Conservation (phyloP, 2,113 vertebrate species). For the Antechinus stuartii region DNA sequence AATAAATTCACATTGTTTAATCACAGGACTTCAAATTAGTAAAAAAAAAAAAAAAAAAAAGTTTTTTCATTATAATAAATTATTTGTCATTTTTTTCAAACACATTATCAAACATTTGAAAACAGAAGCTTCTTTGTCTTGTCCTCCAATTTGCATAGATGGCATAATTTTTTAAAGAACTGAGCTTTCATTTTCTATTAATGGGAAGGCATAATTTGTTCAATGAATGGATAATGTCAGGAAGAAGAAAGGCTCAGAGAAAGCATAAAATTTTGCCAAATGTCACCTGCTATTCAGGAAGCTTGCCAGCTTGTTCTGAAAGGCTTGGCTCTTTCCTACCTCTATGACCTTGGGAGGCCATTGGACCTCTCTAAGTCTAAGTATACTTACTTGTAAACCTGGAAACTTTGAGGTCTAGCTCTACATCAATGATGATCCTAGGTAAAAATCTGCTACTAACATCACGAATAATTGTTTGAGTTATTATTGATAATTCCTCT, state of each 20-base stretch:
- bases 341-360: background rate
- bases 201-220: background rate
- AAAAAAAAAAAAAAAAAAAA: slow-evolving; percentile 20
- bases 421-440: background rate
- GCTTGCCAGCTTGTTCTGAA: background rate
- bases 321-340: background rate
- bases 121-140: background rate
- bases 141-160: background rate
- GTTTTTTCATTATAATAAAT: background rate
- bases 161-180: background rate
- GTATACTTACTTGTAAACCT: background rate
- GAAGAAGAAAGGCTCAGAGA: slow-evolving; percentile 7
- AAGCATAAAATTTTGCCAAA: slow-evolving; percentile 8
- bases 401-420: background rate
- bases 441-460: background rate
- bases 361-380: background rate
- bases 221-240: background rate
- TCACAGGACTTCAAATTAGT: slow-evolving; percentile 10
- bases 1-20: background rate
- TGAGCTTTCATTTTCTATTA: background rate
- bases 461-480: background rate
- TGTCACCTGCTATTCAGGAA: slow-evolving; percentile 14
- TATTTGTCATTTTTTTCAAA: background rate
- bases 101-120: background rate
- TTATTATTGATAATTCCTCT: background rate